Percentiles rank a stretch among this genome's conserved stretches.
These are phyloP conservation scores for Mesochorus sp. DNA, from an alignment of 2,888 invertebrate species.

Conservation along the genomic window DNA sequence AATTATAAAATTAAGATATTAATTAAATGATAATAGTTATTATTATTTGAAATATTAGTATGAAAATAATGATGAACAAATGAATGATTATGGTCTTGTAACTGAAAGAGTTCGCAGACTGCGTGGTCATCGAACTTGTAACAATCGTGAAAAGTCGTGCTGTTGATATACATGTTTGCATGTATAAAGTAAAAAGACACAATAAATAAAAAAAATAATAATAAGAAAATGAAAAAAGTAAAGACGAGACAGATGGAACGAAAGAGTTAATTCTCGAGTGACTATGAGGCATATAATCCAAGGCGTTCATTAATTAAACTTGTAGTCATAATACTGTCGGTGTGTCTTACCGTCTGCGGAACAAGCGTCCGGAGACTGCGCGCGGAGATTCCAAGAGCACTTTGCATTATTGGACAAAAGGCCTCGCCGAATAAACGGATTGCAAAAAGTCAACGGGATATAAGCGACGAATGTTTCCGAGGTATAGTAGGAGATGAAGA, in stretches of 20 bases:
- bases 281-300: slow-evolving; percentile 71
- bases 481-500: slow-evolving; percentile 17
- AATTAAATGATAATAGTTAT: no score
- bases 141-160: neutral
- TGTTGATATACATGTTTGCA: neutral
- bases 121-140: slow-evolving; percentile 13
- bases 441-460: slow-evolving; percentile 12
- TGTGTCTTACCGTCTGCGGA: slow-evolving; percentile 41
- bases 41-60: neutral
- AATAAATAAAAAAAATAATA: neutral
- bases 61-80: neutral
- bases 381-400: slow-evolving; percentile 41
- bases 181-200: neutral
- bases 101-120: neutral
- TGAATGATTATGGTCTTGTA: neutral
- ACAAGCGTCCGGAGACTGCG: slow-evolving; percentile 38
- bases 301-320: slow-evolving; percentile 74
- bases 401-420: slow-evolving; percentile 55
- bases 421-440: slow-evolving; percentile 49
- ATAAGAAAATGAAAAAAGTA: neutral
- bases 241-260: slow-evolving; percentile 18
- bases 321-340: slow-evolving; percentile 78
- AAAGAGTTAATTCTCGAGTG: slow-evolving; percentile 40
- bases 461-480: neutral
- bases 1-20: no score